Evolutionary conservation across 53 echinoderm and acorn worm genomes (phyloP), one percentile per base, ranked within the genome.

Genomic region (Henricia sp.): DNA sequence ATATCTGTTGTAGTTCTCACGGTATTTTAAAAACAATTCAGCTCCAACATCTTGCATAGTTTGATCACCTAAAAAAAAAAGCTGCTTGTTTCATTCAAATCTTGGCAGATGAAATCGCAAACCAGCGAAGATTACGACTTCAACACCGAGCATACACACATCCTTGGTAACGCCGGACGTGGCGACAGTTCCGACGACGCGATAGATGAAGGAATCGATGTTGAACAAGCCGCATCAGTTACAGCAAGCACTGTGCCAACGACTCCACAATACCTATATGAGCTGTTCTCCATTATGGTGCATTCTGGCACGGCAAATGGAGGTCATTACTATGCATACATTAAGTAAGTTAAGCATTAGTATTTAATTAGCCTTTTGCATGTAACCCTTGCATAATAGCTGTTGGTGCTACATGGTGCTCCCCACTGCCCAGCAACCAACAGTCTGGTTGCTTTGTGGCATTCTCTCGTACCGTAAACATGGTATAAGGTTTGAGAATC

Each of bases 241-340:
- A 78, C 87, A 17, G 74, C 91, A 24, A 72, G 87, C 69, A 70
- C 85, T 26, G 6, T 59, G 26, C 60, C 52, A 35, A 43, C 82
- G 51, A 77, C 41, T 73, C 91, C 91, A 10, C 95, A 87, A 3
- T 95, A 87, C 65, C 77, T 70, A 16, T 96, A 96, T 41, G 90
- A 96, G 83, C 88, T 96, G 43, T 96, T 96, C 88, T 96, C 97
- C 6, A 96, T 96, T 72, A 96, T 96, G 97, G 94, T 96, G 70
- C 97, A 96, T 72, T 96, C 97, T 76, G 97, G 97, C 41, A 96
- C 94, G 41, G 97, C 97, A 1, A 91, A 94, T 6, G 97, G 97
- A 6, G 97, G 97, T 67, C 97, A 96, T 78, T 96, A 96, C 90
- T 96, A 96, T 90, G 97, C 97, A 90, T 96, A 96, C 71, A 96